Percentiles rank a stretch among this genome's conserved stretches.
Conservation (phyloP, 2,888 invertebrate genomes). For the Neoaliturus tenellus region DNA sequence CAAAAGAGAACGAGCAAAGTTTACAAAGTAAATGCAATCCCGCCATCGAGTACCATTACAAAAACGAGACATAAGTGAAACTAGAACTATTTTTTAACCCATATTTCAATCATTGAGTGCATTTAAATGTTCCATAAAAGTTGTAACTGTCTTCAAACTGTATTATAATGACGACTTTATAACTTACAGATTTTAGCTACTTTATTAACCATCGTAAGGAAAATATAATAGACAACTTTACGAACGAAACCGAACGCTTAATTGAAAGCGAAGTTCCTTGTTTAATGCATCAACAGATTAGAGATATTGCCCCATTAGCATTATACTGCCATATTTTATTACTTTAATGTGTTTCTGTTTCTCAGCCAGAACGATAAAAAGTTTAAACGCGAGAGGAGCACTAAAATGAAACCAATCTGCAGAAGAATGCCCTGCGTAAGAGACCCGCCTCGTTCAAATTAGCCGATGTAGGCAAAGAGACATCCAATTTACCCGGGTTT, state of each 20-base stretch:
- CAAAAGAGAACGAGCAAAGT: no score
- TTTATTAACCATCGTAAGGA: background rate
- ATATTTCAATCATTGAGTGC: no score
- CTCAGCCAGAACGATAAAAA: background rate
- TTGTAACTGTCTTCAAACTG: background rate
- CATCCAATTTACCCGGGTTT: constrained; percentile 35
- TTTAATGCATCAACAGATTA: constrained; percentile 16
- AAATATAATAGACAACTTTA: background rate
- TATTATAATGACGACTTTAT: background rate
- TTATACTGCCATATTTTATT: constrained; percentile 20
- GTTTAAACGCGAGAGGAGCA: background rate
- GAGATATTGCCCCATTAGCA: constrained; percentile 19
- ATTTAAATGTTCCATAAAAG: background rate
- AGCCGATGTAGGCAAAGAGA: constrained; percentile 16
- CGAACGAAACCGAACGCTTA: background rate
- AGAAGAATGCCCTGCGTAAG: background rate
- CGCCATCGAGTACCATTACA: no score
- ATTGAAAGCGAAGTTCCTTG: constrained; percentile 4
- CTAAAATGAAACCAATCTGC: background rate
- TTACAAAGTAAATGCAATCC: no score
- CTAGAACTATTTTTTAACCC: no score
- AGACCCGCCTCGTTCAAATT: constrained; percentile 23
- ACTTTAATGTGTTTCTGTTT: constrained; percentile 16
- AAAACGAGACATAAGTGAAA: no score
- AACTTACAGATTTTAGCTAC: background rate